These are phyloP conservation scores for Limnephilus rhombicus DNA, from an alignment of 2,888 invertebrate genomes.

Conservation along the genomic window DNA sequence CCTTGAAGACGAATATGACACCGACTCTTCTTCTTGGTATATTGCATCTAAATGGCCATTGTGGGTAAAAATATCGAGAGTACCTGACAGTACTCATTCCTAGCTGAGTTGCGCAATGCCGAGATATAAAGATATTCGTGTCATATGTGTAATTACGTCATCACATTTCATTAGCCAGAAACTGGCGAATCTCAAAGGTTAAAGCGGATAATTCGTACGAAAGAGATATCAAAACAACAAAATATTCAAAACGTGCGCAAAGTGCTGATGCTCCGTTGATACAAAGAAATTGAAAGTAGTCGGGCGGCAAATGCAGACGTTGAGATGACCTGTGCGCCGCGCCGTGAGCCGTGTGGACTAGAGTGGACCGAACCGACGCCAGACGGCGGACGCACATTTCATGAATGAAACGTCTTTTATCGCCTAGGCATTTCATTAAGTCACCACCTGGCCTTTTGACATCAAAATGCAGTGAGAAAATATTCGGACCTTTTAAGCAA, in stretches of 20 bases:
- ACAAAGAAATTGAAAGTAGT: not conserved
- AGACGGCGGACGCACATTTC: not conserved
- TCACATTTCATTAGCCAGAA: not conserved
- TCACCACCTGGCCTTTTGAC: not conserved
- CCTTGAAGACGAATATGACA: not conserved
- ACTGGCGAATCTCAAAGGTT: not conserved
- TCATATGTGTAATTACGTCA: not conserved
- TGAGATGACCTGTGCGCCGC: no score
- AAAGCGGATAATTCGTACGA: not conserved
- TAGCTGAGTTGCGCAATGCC: not conserved
- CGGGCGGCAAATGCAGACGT: not conserved
- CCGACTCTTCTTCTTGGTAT: not conserved
- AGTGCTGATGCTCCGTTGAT: not conserved
- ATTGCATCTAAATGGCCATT: not conserved
- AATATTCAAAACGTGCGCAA: not conserved
- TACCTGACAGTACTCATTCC: not conserved
- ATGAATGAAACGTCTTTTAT: not conserved
- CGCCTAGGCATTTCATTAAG: not conserved
- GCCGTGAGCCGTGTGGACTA: not conserved
- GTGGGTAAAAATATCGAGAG: not conserved
- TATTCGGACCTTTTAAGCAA: not conserved
- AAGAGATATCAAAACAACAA: not conserved
- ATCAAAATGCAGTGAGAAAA: not conserved
- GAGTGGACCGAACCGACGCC: no score
- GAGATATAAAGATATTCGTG: not conserved